Evolutionary conservation across 2,797 vertebrate genomes (phyloP).

Genomic region (Dryobates pubescens): DNA sequence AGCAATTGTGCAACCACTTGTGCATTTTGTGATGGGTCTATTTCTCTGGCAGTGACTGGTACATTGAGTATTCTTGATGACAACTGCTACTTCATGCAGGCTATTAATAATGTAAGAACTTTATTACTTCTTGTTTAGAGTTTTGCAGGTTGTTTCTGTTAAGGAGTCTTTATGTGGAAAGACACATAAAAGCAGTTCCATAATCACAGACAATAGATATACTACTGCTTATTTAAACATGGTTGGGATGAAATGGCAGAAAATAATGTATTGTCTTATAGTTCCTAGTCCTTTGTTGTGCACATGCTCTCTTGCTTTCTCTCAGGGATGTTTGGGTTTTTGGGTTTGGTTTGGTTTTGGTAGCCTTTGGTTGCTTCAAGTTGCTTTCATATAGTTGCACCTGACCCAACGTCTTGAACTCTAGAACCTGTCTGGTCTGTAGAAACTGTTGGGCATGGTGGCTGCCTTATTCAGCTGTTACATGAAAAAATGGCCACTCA

Average conservation of each 20-base stretch:
- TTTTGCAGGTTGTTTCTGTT: neutral
- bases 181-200: neutral
- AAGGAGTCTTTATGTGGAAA: neutral
- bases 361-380: neutral
- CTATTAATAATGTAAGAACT: slow-evolving; percentile 19
- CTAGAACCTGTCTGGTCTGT: neutral
- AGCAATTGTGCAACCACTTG: neutral
- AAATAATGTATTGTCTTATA: neutral
- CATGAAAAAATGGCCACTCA: neutral
- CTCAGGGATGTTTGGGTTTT: neutral
- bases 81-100: slow-evolving; percentile 11
- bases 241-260: neutral
- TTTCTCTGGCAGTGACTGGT: slow-evolving; percentile 3
- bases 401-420: neutral
- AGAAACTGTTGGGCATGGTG: neutral
- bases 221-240: neutral
- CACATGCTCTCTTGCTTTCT: neutral
- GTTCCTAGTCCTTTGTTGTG: neutral
- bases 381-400: neutral
- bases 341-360: neutral
- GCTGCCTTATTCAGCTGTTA: neutral
- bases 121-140: neutral
- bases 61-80: neutral
- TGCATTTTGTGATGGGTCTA: neutral
- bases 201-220: neutral